phyloP scores from a whole-genome alignment of 2,113 vertebrate species.

The Sander lucioperca region DNA sequence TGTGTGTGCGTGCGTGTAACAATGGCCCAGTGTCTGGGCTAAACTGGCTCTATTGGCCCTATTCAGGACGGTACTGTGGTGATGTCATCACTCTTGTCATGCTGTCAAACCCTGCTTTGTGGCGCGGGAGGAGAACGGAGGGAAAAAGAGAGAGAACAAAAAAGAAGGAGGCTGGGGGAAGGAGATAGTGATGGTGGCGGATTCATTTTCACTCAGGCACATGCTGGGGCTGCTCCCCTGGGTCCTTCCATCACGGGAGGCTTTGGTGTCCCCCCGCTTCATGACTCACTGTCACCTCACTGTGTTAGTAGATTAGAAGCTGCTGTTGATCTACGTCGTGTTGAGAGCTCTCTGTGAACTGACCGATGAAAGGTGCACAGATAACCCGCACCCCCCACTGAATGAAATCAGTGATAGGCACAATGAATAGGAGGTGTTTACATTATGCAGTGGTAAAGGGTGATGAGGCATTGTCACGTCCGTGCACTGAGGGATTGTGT shows the following conservation, averaged over 20 bases:
- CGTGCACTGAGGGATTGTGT: constrained; percentile 1
- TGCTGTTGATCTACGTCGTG: constrained; percentile 5
- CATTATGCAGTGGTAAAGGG: neutral
- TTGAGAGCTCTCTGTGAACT: neutral
- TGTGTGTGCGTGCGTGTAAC: constrained; percentile 27
- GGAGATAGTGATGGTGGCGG: neutral
- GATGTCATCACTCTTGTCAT: constrained; percentile 60
- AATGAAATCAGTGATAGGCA: neutral
- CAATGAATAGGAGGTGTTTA: neutral
- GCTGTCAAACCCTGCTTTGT: constrained; percentile 46
- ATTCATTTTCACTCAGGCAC: constrained; percentile 51
- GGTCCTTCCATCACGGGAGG: constrained; percentile 12
- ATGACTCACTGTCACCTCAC: constrained; percentile 36
- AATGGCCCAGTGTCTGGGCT: constrained; percentile 34
- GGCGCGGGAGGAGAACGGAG: neutral
- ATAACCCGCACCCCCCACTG: neutral
- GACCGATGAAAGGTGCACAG: constrained; percentile 4
- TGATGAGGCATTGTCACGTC: neutral
- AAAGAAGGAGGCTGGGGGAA: neutral
- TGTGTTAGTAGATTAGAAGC: constrained; percentile 25
- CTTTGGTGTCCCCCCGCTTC: neutral
- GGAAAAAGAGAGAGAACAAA: neutral
- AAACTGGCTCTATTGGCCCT: constrained; percentile 18
- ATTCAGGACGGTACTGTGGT: constrained; percentile 37
- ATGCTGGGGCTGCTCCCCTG: constrained; percentile 23